phyloP scores from a whole-genome alignment of 2,113 vertebrate genomes.

The Chloebia gouldiae region DNA sequence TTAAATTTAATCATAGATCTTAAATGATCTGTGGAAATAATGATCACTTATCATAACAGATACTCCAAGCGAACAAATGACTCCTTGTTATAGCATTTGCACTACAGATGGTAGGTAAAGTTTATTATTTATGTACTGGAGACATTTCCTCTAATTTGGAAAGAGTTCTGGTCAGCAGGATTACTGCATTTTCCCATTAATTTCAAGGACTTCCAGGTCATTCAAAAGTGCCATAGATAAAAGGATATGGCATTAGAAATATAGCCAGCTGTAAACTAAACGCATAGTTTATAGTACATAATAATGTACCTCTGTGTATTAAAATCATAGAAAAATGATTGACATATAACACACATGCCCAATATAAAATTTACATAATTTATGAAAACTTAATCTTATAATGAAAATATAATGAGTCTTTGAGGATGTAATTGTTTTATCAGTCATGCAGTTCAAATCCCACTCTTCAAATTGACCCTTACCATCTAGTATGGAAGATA shows the following conservation, averaged over 20 bases:
- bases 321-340: background rate
- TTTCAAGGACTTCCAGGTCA: background rate
- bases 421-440: constrained; percentile 30
- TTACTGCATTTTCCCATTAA: background rate
- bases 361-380: constrained; percentile 11
- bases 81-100: background rate
- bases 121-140: background rate
- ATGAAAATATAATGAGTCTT: constrained; percentile 5
- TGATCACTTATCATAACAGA: background rate
- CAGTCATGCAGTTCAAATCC: background rate
- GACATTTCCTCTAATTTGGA: background rate
- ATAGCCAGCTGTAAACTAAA: background rate
- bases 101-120: background rate
- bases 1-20: background rate
- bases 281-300: background rate
- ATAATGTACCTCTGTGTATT: background rate
- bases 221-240: background rate
- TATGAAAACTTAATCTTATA: constrained; percentile 8
- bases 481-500: background rate
- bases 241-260: background rate
- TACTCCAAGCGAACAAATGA: background rate
- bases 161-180: background rate
- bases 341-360: background rate
- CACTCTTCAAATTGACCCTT: constrained; percentile 18
- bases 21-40: constrained; percentile 1